phyloP scores from a whole-genome alignment of 1,140 invertebrate species.

The Aricia agestis region DNA sequence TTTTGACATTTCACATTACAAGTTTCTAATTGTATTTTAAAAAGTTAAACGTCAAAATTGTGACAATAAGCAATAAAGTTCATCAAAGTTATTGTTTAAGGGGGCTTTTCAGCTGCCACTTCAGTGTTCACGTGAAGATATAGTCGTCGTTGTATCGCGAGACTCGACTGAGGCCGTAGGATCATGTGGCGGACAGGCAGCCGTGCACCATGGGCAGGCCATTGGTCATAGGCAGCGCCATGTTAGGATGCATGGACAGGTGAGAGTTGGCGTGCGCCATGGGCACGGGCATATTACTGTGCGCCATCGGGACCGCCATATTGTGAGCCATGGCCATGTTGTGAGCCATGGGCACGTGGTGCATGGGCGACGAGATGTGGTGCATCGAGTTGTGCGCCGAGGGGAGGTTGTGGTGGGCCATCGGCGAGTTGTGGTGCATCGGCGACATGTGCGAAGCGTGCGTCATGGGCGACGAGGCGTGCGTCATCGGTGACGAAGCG shows the following conservation, averaged over 20 bases:
- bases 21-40: no score
- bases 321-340: constrained; percentile 1
- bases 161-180: neutral
- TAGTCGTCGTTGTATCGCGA: neutral
- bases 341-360: neutral
- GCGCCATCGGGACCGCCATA: neutral
- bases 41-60: no score
- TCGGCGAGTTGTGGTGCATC: neutral
- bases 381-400: neutral
- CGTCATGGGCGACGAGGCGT: neutral
- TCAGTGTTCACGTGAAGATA: neutral
- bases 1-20: no score
- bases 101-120: neutral
- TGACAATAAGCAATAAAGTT: no score
- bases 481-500: neutral
- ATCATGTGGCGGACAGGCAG: neutral
- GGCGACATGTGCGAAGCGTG: neutral
- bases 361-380: neutral
- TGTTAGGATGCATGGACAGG: neutral
- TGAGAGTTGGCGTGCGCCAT: neutral
- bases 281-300: neutral
- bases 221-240: neutral
- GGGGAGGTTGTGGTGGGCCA: neutral
- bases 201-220: neutral
- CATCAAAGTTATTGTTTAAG: no score